These are phyloP conservation scores for Campoletis raptor DNA, from an alignment of 2,888 invertebrate genomes.

Conservation along the genomic window DNA sequence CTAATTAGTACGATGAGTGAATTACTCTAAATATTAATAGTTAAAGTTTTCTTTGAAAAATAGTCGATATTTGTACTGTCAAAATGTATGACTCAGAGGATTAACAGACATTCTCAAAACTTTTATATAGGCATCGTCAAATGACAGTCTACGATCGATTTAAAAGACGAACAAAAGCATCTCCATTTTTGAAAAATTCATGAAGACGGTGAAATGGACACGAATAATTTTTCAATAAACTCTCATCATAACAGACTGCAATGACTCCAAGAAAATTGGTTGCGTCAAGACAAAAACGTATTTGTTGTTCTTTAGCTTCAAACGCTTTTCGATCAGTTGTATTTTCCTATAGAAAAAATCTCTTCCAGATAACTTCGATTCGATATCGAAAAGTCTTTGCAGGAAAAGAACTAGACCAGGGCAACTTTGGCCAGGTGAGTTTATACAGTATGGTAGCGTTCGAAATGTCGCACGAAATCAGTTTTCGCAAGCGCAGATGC, in stretches of 20 bases:
- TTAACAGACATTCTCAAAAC: background rate
- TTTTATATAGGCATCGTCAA: background rate
- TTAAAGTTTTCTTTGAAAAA: no score
- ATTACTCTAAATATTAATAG: background rate
- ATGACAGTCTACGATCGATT: background rate
- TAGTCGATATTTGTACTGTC: no score
- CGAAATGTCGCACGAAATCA: constrained; percentile 27
- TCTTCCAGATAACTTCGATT: background rate
- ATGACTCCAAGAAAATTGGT: background rate
- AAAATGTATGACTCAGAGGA: no score
- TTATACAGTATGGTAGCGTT: background rate
- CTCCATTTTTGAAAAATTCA: background rate
- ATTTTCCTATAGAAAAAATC: background rate
- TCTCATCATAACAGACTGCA: no score
- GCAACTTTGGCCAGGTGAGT: background rate
- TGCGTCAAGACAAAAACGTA: background rate
- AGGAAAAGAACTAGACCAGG: background rate
- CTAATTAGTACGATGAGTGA: background rate
- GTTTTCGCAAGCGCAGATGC: constrained; percentile 27
- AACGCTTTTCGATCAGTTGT: background rate
- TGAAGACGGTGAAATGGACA: background rate
- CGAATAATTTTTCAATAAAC: no score
- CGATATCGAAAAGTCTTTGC: background rate
- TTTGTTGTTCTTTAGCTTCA: background rate
- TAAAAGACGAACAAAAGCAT: background rate